Evolutionary conservation across 2,113 vertebrate genomes (phyloP).

Genomic region (Festucalex cinctus): DNA sequence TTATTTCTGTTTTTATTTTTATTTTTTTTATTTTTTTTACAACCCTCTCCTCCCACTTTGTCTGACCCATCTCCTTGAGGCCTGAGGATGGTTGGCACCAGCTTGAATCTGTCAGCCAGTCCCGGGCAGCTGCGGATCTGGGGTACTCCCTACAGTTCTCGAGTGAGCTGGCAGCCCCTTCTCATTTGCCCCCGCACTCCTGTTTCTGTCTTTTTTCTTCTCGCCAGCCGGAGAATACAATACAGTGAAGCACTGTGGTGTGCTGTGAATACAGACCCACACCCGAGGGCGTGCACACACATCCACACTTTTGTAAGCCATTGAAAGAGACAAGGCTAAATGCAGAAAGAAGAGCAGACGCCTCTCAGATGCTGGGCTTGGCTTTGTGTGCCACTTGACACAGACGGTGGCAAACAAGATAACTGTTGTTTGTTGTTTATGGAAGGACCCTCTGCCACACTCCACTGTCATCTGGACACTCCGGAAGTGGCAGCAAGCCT

Average conservation of each 20-base stretch:
- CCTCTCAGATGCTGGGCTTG: conserved; percentile 64
- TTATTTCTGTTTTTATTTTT: conserved; percentile 42
- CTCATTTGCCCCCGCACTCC: conserved; percentile 47
- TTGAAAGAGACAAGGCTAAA: conserved; percentile 61
- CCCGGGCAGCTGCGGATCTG: conserved; percentile 75
- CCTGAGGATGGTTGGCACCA: conserved; percentile 70
- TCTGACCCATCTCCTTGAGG: conserved; percentile 63
- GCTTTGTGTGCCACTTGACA: conserved; percentile 59
- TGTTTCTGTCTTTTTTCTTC: conserved; percentile 67
- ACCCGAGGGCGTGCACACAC: conserved; percentile 46
- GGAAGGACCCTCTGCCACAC: conserved; percentile 61
- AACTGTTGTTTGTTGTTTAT: conserved; percentile 73
- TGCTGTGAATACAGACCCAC: conserved; percentile 50
- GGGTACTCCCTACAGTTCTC: conserved; percentile 68
- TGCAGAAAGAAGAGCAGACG: conserved; percentile 63
- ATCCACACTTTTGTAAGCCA: conserved; percentile 60
- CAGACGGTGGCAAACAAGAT: conserved; percentile 66
- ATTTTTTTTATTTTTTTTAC: conserved; percentile 28
- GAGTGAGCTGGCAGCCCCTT: conserved; percentile 61
- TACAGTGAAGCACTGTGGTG: conserved; percentile 66
- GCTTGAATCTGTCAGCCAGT: conserved; percentile 64
- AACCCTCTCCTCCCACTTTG: conserved; percentile 44
- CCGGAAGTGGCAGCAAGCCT: conserved; percentile 33
- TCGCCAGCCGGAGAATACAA: conserved; percentile 68
- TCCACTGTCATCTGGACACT: conserved; percentile 53